Conservation (phyloP, 30 jellyfish, hydroid and myxozoan species). For the Catostylus mosaicus region DNA sequence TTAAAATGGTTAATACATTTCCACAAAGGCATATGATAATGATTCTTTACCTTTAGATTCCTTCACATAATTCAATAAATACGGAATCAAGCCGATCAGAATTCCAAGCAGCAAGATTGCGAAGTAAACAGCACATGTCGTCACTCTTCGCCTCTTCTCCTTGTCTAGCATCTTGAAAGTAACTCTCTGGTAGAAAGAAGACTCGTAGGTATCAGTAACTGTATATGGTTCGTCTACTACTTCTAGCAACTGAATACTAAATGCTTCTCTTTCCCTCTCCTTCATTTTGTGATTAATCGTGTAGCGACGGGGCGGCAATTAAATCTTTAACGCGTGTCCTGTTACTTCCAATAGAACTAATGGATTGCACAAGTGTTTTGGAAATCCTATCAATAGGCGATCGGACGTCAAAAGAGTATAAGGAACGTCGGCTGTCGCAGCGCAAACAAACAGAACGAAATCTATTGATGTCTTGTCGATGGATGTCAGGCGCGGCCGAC, state of each 20-base stretch:
- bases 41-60: slow-evolving; percentile 37
- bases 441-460: neutral
- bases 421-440: slow-evolving; percentile 8
- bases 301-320: neutral
- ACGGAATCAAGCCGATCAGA: slow-evolving; percentile 55
- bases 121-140: slow-evolving; percentile 40
- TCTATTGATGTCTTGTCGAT: neutral
- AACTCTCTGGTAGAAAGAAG: slow-evolving; percentile 57
- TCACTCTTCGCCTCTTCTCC: slow-evolving; percentile 50
- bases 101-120: slow-evolving; percentile 60
- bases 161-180: slow-evolving; percentile 55
- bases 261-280: slow-evolving; percentile 13
- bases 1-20: no score
- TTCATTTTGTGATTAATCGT: slow-evolving; percentile 13
- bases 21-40: no score
- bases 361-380: neutral
- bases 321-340: neutral
- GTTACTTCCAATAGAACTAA: neutral
- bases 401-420: slow-evolving; percentile 1
- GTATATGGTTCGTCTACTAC: slow-evolving; percentile 33
- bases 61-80: slow-evolving; percentile 33
- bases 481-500: no score
- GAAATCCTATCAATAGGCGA: neutral
- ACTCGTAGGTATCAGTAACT: slow-evolving; percentile 33
- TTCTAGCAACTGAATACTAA: slow-evolving; percentile 32